Conservation (phyloP, 2,888 invertebrate species). For the Troilus luridus region DNA sequence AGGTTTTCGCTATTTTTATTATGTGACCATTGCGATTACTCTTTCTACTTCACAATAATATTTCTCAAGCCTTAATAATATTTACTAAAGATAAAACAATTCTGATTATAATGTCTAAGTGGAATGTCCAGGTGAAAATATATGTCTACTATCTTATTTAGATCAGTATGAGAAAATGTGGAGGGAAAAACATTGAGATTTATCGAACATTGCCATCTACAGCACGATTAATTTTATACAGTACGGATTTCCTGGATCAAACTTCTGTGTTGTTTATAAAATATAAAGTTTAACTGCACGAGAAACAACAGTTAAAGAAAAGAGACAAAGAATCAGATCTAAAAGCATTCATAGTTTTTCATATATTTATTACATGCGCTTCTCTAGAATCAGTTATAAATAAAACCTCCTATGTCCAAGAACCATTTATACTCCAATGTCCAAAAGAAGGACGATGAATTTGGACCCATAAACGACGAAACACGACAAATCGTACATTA, state of each 20-base stretch:
- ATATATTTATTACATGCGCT: no score
- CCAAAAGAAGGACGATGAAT: no score
- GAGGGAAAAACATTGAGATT: conserved; percentile 20
- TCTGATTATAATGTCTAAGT: neutral
- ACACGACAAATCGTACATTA: no score
- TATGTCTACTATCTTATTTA: neutral
- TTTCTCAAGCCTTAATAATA: neutral
- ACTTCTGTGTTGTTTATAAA: neutral
- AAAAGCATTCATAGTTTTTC: no score
- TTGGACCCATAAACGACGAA: no score
- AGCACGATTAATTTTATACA: neutral
- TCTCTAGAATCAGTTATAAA: no score
- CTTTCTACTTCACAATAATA: no score
- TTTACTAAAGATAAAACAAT: neutral
- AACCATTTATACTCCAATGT: no score
- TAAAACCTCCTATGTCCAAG: no score
- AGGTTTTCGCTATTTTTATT: no score
- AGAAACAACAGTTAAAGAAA: neutral
- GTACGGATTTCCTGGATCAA: neutral
- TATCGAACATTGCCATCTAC: conserved; percentile 2
- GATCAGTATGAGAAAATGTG: neutral
- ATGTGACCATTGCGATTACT: no score
- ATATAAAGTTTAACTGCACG: neutral
- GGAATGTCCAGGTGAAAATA: neutral
- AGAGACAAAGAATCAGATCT: neutral